A percentile compares a stretch with the other conserved stretches of the same genome.
Conservation (phyloP, 2,797 vertebrate species). For the Micropoecilia bifurca region DNA sequence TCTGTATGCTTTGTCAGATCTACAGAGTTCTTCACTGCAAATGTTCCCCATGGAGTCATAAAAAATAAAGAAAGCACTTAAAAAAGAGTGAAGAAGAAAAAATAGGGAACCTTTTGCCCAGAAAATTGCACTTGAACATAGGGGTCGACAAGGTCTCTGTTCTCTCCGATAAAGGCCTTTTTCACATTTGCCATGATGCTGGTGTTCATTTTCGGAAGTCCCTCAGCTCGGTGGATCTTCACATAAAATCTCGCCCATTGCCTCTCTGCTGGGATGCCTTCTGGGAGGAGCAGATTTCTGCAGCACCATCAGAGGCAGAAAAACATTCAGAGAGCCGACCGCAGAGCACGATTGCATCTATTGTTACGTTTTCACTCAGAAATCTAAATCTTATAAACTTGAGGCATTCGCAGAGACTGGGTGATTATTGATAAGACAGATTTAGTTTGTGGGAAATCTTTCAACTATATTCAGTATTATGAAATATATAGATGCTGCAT, state of each 20-base stretch:
- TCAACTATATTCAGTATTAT: not conserved
- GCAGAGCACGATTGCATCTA: not conserved
- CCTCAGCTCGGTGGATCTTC: conserved; percentile 93
- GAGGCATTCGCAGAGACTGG: not conserved
- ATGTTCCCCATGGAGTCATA: not conserved
- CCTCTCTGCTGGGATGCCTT: conserved; percentile 91
- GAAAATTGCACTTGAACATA: conserved; percentile 95
- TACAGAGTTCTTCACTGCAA: not conserved
- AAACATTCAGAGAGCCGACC: conserved; percentile 6
- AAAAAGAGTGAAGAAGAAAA: not conserved
- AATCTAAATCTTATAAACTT: not conserved
- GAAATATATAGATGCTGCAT: not conserved
- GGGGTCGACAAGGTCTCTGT: conserved; percentile 96
- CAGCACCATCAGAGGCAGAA: conserved; percentile 17
- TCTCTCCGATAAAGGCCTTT: conserved; percentile 96
- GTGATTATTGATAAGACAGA: not conserved
- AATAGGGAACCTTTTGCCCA: conserved; percentile 89
- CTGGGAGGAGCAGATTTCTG: conserved; percentile 94
- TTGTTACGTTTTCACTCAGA: not conserved
- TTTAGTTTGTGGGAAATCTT: not conserved
- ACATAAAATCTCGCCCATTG: conserved; percentile 97
- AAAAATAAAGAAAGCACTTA: not conserved
- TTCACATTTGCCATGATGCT: conserved; percentile 99
- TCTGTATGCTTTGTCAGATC: not conserved
- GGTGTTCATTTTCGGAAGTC: conserved; percentile 97